phyloP scores from a whole-genome alignment of 2,888 invertebrate genomes.

The Leucozona laternaria region DNA sequence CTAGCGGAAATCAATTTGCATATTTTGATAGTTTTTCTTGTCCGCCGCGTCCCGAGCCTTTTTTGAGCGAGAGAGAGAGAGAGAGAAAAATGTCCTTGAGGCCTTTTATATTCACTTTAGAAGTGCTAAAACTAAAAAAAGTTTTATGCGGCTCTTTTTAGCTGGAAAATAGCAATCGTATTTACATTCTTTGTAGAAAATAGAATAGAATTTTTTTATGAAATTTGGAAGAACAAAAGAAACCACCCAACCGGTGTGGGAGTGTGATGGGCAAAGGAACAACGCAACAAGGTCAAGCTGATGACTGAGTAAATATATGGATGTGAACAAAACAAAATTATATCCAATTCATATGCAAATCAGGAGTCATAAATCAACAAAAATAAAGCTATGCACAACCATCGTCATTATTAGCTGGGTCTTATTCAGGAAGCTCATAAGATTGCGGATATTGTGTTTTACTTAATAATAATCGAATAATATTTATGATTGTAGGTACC shows the following conservation, averaged over 20 bases:
- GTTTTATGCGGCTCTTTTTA: not conserved
- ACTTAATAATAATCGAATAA: not conserved
- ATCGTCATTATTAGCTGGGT: constrained; percentile 21
- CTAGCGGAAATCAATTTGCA: constrained; percentile 73
- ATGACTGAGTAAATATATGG: constrained; percentile 39
- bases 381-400: constrained; percentile 5
- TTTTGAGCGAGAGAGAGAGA: too few species aligned
- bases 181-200: constrained; percentile 35
- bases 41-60: not conserved
- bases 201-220: constrained; percentile 4
- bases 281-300: constrained; percentile 39
- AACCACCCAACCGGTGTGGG: too few species aligned
- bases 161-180: constrained; percentile 38
- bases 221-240: not conserved
- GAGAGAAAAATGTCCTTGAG: constrained; percentile 22
- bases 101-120: constrained; percentile 15
- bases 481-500: not conserved
- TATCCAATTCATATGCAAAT: constrained; percentile 66
- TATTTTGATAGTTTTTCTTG: constrained; percentile 73
- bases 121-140: not conserved
- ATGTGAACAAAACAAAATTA: constrained; percentile 21
- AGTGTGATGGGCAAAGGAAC: not conserved
- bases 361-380: constrained; percentile 55
- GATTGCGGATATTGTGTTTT: not conserved
- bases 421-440: not conserved